Evolutionary conservation across 1,140 invertebrate species (phyloP), one percentile per base, ranked within the genome.

Genomic region (Danaus plexippus): DNA sequence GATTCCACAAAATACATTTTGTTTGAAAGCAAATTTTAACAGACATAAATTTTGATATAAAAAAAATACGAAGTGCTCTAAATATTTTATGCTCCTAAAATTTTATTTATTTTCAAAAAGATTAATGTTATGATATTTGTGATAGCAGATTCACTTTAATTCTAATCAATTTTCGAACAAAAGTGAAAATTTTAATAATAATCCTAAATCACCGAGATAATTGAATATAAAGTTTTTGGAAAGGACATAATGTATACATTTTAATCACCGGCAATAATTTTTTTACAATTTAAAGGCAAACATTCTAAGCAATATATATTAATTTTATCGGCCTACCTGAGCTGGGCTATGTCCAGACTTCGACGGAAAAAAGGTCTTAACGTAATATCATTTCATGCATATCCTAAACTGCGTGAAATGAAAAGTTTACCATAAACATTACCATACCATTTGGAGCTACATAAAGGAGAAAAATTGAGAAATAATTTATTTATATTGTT

Each of bases 201-300:
- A 63, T 67, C 61, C 48, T 61, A 56, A 63, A 67, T 63, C 61
- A 63, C 41, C 22, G 47, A 42, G 32, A 42, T 53, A 60, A 63
- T 67, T 60, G 61, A 63, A 61, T 54, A 22, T 44, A 59, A 52
- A 59, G 13, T 57, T 59, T 64, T 47, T 48, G 49, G 62, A 51
- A 53, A 53, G 54, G 47, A 50, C 53, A 59, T 64, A 63, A 56
- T 12, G 57, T 52, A 46, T 48, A 49, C 55, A 52, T 46, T 64
- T 63, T 63, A 63, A 63, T 63, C 52, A 48, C 48, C 43, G 43
- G 43, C 48, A 52, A 58, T 63, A 63, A 42, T 53, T 63, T 57
- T 52, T 42, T 54, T 46, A 51, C 51, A 62, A 57, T 62, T 54
- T 55, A 63, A 63, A 42, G 32, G 10, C 48, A 52, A 54, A 58